Evolutionary conservation across 2,113 vertebrate species (phyloP).

Genomic region (Xiphophorus maculatus): DNA sequence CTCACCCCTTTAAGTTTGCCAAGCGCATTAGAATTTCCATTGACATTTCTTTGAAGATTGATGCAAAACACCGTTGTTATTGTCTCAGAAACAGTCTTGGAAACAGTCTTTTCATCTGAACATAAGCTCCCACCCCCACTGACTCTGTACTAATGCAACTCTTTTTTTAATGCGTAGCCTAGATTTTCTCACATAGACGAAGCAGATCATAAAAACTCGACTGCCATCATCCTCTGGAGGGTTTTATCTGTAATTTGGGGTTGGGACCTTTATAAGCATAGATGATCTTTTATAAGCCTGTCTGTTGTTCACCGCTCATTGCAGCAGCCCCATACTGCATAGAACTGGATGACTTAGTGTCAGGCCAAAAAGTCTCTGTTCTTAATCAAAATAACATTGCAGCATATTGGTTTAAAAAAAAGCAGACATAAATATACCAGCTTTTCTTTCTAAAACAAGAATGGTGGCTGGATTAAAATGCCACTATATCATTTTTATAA

Average conservation of each 20-base stretch:
- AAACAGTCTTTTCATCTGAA: constrained; percentile 25
- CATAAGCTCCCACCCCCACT: background rate
- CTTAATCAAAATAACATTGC: background rate
- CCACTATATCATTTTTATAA: too few species aligned
- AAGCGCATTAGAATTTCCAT: constrained; percentile 40
- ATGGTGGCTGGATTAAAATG: too few species aligned
- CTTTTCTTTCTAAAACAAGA: too few species aligned
- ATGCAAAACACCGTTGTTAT: constrained; percentile 48
- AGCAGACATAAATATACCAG: too few species aligned
- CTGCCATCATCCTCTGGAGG: constrained; percentile 26
- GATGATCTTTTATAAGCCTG: constrained; percentile 64
- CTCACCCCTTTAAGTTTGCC: constrained; percentile 11
- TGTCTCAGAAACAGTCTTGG: constrained; percentile 41
- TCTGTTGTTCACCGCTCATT: constrained; percentile 45
- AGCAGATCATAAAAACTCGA: constrained; percentile 22
- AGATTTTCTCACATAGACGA: constrained; percentile 17
- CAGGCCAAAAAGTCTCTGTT: constrained; percentile 31
- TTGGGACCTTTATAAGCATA: constrained; percentile 64
- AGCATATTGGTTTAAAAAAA: background rate
- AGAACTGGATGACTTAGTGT: constrained; percentile 26
- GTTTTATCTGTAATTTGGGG: constrained; percentile 63
- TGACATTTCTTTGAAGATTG: constrained; percentile 35
- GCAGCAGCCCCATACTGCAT: constrained; percentile 13
- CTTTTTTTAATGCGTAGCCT: constrained; percentile 32
- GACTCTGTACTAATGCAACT: constrained; percentile 39